Base-by-base conservation (phyloP, 2,113 vertebrate species). In the Cheilinus undulatus region DNA sequence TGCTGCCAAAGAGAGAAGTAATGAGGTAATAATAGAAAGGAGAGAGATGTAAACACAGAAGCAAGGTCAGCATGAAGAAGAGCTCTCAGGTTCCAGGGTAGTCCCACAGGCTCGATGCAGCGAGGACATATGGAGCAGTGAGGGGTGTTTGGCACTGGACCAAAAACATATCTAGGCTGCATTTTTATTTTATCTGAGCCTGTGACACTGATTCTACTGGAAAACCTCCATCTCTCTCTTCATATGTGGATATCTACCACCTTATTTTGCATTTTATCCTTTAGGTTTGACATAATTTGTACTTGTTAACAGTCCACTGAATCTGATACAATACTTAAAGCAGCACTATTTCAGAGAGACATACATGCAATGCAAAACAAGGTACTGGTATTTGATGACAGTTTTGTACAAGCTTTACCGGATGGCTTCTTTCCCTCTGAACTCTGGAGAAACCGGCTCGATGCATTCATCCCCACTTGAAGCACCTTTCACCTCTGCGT, bases 401-500 rank as follows among this genome's bases (percentile, higher is more conserved):
- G 13, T 5, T 3, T 14, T 15, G 1, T 42, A 4, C 22, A 28
- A 11, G 3, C 67, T 75, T 71, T 95, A 99, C 97, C 98, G 96
- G 85, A 99, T 98, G 80, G 96, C 96, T 76, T 99, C 97, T 83
- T 97, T 98, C 22, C 97, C 98, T 87, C 96, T 93, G 80, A 98
- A 96, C 82, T 97, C 97, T 0, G 95, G 88, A 5, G 98, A 95
- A 68, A 98, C 86, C 0, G 96, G 93, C 51, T 99, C 97, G 4
- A 96, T 82, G 0, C 94, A 93, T 83, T 97, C 96, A 6, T 88
- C 94, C 26, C 87, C 93, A 30, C 63, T 84, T 1, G 94, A 48
- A 19, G 84, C 86, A 27, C 95, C 95, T 0, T 95, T 97, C 66
- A 92, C 2, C 57, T 94, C 95, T 7, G 92, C 80, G 61, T 97